A percentile compares a stretch with the other conserved stretches of the same genome.
These are phyloP conservation scores for Rhadinocentrus ornatus DNA, from an alignment of 2,797 vertebrate species.

Conservation along the genomic window DNA sequence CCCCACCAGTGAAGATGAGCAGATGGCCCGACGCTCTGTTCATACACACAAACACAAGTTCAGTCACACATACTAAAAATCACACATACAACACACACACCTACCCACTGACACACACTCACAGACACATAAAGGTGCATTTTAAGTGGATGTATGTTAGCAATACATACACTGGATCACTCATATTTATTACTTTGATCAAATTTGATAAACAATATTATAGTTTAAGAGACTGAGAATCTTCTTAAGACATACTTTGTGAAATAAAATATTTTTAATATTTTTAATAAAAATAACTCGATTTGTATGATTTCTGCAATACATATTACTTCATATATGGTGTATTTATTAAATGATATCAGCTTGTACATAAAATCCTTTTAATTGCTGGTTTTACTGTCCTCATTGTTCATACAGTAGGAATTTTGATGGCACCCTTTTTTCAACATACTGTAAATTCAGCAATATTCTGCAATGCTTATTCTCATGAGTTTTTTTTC, in stretches of 20 bases:
- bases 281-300: not conserved
- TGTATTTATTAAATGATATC: not conserved
- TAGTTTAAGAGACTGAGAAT: not conserved
- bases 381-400: not conserved
- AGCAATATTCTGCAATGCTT: not conserved
- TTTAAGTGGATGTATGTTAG: constrained; percentile 5
- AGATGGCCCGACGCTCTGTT: constrained; percentile 71
- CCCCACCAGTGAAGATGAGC: constrained; percentile 67
- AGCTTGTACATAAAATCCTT: not conserved
- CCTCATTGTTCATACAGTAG: not conserved
- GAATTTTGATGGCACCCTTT: not conserved
- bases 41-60: constrained; percentile 25
- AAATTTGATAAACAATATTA: not conserved
- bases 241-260: not conserved
- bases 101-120: constrained; percentile 12
- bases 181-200: constrained; percentile 2
- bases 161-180: not conserved
- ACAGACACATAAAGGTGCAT: not conserved
- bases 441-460: not conserved
- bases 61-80: constrained; percentile 9
- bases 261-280: not conserved
- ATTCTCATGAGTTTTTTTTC: not conserved
- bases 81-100: constrained; percentile 23
- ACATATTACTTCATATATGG: not conserved
- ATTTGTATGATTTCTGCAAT: not conserved